phyloP scores from a whole-genome alignment of 2,113 vertebrate species.

The Microtus richardsoni region DNA sequence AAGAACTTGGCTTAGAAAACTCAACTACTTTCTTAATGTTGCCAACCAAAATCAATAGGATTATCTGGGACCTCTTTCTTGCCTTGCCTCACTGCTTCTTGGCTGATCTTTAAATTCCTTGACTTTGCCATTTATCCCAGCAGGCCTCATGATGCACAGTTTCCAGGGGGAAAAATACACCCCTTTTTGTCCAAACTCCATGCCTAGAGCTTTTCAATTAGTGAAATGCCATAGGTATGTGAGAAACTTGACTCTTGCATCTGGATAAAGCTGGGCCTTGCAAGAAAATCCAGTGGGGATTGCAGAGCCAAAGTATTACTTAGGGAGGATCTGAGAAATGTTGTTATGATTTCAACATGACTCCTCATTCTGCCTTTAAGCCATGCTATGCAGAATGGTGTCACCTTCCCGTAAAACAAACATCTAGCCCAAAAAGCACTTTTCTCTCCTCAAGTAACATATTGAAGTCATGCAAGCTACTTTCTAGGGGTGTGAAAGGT shows the following conservation, averaged over 20 bases:
- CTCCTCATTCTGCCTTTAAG: background rate
- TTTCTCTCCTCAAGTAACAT: background rate
- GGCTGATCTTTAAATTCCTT: conserved; percentile 13
- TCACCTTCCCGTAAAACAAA: background rate
- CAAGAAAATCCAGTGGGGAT: background rate
- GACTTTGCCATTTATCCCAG: background rate
- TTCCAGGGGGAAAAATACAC: background rate
- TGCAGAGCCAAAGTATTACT: background rate
- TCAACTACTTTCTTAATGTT: conserved; percentile 30
- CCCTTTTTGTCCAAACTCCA: background rate
- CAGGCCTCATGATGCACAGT: background rate
- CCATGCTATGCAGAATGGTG: background rate
- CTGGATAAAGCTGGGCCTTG: background rate
- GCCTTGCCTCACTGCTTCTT: background rate
- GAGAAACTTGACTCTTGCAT: background rate
- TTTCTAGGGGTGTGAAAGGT: background rate
- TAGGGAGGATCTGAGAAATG: background rate
- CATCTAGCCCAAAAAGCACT: background rate
- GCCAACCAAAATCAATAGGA: conserved; percentile 7
- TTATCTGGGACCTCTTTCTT: background rate
- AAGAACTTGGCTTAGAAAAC: conserved; percentile 14
- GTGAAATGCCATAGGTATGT: background rate
- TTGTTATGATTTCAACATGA: background rate
- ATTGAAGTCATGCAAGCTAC: background rate
- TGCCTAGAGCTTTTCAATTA: background rate